phyloP scores from a whole-genome alignment of 2,797 vertebrate genomes.

The Spea hammondii region DNA sequence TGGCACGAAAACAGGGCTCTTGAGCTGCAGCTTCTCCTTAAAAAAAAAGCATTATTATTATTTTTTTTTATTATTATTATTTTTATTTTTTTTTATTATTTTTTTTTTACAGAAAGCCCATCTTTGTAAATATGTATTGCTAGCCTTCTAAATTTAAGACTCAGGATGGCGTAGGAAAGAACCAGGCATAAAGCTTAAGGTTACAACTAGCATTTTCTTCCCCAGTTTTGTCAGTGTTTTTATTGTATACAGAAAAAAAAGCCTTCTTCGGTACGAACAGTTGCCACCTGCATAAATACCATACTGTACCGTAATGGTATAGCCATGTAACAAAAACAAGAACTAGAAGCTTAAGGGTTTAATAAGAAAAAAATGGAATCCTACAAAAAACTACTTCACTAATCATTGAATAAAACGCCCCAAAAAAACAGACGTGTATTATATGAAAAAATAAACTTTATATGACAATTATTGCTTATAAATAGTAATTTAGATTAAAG shows the following conservation, averaged over 20 bases:
- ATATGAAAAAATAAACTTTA: too few species aligned
- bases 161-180: conserved; percentile 45
- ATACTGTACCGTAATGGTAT: conserved; percentile 64
- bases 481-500: too few species aligned
- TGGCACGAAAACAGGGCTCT: too few species aligned
- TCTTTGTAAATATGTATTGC: too few species aligned
- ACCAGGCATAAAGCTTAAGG: background rate
- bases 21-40: too few species aligned
- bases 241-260: conserved; percentile 66
- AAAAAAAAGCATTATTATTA: too few species aligned
- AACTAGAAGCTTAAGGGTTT: conserved; percentile 65
- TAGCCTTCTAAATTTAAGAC: conserved; percentile 40
- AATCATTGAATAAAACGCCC: too few species aligned
- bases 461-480: too few species aligned
- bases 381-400: conserved; percentile 52
- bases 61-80: too few species aligned
- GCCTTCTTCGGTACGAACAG: conserved; percentile 63
- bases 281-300: conserved; percentile 79
- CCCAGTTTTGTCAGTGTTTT: conserved; percentile 66
- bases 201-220: conserved; percentile 48
- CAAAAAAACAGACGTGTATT: too few species aligned
- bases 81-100: too few species aligned
- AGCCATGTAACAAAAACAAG: conserved; percentile 69
- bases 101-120: too few species aligned
- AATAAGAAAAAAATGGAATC: conserved; percentile 66